Evolutionary conservation across 2,888 invertebrate genomes (phyloP).

Genomic region (Eristalinus sepulchralis): DNA sequence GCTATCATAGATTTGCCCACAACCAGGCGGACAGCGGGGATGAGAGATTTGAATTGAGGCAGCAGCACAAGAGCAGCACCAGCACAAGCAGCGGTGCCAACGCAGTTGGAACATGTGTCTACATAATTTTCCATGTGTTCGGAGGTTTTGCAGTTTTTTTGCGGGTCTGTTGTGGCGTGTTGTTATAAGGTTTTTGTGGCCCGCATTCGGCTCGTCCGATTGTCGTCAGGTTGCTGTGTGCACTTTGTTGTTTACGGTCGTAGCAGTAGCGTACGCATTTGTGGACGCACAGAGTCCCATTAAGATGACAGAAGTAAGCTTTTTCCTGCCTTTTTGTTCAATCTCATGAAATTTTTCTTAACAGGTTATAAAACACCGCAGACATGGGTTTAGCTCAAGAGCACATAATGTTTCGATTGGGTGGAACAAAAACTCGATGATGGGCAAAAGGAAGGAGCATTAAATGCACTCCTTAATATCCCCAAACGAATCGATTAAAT

Average conservation of each 20-base stretch:
- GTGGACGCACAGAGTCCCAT: slow-evolving; percentile 62
- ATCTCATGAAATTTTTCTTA: slow-evolving; percentile 68
- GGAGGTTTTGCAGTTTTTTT: slow-evolving; percentile 56
- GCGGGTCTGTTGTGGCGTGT: slow-evolving; percentile 54
- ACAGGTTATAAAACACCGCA: slow-evolving; percentile 71
- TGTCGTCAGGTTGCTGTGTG: slow-evolving; percentile 60
- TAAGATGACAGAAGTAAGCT: slow-evolving; percentile 65
- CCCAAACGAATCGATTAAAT: slow-evolving; percentile 71
- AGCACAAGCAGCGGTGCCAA: slow-evolving; percentile 38
- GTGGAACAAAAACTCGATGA: slow-evolving; percentile 68
- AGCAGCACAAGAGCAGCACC: background rate
- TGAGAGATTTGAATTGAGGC: slow-evolving; percentile 8
- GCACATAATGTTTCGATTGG: slow-evolving; percentile 69
- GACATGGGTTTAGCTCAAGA: slow-evolving; percentile 65
- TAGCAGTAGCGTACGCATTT: slow-evolving; percentile 65
- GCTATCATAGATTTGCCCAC: slow-evolving; percentile 55
- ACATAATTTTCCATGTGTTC: slow-evolving; percentile 71
- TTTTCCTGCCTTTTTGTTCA: slow-evolving; percentile 55
- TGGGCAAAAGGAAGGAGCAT: slow-evolving; percentile 65
- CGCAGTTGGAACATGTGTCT: slow-evolving; percentile 68
- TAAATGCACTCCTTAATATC: slow-evolving; percentile 72
- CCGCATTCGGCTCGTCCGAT: slow-evolving; percentile 62
- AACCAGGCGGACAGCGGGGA: slow-evolving; percentile 1
- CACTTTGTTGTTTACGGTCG: slow-evolving; percentile 54
- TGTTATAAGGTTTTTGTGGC: slow-evolving; percentile 64